Percentiles rank a stretch among this genome's conserved stretches.
Evolutionary conservation across 2,888 invertebrate genomes (phyloP).

Genomic region (Mantis religiosa): DNA sequence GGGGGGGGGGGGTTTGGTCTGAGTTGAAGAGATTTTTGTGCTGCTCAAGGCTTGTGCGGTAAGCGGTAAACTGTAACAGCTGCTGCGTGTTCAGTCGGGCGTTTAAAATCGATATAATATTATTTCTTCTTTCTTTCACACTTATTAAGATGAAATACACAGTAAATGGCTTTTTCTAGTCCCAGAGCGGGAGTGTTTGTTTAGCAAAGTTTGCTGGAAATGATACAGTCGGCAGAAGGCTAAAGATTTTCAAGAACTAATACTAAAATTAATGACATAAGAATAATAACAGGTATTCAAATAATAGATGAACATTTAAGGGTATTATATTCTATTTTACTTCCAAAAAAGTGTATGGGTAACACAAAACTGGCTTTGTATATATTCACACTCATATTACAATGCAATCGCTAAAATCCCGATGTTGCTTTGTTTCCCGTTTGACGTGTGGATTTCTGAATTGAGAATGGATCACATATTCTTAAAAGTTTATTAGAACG

Average conservation of each 20-base stretch:
- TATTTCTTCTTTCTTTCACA: neutral
- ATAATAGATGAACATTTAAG: no score
- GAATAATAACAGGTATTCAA: no score
- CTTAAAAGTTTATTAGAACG: no score
- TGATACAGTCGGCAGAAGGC: neutral
- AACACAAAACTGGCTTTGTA: no score
- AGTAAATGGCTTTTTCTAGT: neutral
- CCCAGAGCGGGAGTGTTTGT: neutral
- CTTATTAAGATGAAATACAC: neutral
- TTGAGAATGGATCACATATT: no score
- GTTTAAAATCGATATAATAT: neutral
- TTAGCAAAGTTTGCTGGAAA: neutral
- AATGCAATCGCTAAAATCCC: no score
- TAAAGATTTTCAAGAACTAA: neutral
- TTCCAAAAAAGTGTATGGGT: no score
- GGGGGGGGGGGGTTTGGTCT: neutral
- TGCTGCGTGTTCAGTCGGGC: neutral
- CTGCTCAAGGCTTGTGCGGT: neutral
- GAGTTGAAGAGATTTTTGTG: neutral
- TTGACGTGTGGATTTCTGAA: no score
- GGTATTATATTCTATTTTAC: no score
- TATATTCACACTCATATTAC: no score
- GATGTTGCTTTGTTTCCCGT: no score
- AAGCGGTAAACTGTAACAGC: neutral
- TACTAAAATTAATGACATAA: no score